Percentiles rank a stretch among this genome's conserved stretches.
Conservation (phyloP, 2,888 invertebrate genomes). For the Selenia dentaria region DNA sequence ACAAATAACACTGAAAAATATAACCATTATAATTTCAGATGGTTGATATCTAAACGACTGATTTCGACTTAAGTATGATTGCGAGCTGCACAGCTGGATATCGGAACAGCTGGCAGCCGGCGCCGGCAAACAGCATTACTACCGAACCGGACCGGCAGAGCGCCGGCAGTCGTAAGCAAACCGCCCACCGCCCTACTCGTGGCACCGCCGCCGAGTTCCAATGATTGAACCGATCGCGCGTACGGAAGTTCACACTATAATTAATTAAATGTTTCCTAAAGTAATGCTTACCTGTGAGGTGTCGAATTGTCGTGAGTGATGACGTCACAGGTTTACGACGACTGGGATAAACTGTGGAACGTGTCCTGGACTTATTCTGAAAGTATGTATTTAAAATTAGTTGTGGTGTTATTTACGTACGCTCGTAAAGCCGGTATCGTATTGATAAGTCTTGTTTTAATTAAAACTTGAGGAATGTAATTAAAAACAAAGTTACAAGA, state of each 20-base stretch:
- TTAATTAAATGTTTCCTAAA: slow-evolving; percentile 4
- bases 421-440: too few relatives aligned
- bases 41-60: too few relatives aligned
- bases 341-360: slow-evolving; percentile 36
- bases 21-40: too few relatives aligned
- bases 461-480: too few relatives aligned
- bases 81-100: not conserved
- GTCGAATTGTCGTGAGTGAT: slow-evolving; percentile 14
- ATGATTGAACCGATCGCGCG: not conserved
- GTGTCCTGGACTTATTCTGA: slow-evolving; percentile 32
- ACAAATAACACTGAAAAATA: too few relatives aligned
- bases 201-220: not conserved
- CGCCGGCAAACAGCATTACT: too few relatives aligned
- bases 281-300: slow-evolving; percentile 17
- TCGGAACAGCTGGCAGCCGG: not conserved
- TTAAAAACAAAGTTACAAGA: too few relatives aligned
- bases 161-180: slow-evolving; percentile 10
- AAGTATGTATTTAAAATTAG: slow-evolving; percentile 17
- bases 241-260: slow-evolving; percentile 9
- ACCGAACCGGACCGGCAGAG: too few relatives aligned
- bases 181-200: slow-evolving; percentile 2
- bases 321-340: slow-evolving; percentile 21
- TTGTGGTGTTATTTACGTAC: not conserved
- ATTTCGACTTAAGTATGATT: too few relatives aligned
- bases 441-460: too few relatives aligned